Percentiles rank a stretch among this genome's conserved stretches.
Conservation (phyloP, 2,113 vertebrate genomes). For the Accipiter cooperii region DNA sequence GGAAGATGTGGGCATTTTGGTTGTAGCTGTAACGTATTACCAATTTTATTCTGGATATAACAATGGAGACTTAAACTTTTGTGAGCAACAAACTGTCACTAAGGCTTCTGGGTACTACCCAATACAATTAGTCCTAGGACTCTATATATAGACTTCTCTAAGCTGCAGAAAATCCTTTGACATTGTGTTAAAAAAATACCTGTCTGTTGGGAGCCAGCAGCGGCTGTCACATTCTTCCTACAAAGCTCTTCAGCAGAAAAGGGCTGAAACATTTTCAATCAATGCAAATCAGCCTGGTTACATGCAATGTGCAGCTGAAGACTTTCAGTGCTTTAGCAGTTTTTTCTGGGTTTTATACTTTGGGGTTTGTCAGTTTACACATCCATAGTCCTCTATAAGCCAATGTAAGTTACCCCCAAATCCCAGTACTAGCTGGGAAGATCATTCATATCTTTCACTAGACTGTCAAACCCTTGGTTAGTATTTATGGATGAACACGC, state of each 20-base stretch:
- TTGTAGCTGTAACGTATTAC: background rate
- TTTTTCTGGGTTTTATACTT: constrained; percentile 1
- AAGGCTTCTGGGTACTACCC: background rate
- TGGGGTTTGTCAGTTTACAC: background rate
- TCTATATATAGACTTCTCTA: background rate
- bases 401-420: background rate
- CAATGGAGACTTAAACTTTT: background rate
- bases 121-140: background rate
- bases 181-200: background rate
- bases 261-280: background rate
- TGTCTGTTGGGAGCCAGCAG: background rate
- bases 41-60: background rate
- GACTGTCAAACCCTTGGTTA: background rate
- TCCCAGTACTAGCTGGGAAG: background rate
- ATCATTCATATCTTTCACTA: background rate
- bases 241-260: background rate
- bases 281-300: background rate
- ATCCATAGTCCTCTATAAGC: background rate
- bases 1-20: background rate
- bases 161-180: background rate
- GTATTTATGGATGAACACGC: background rate
- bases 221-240: constrained; percentile 26
- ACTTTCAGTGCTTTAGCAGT: constrained; percentile 19
- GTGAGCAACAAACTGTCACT: background rate
- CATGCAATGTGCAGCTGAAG: background rate